A percentile compares a stretch with the other conserved stretches of the same genome.
phyloP scores from a whole-genome alignment of 2,797 vertebrate species.

The Sebastes minor region DNA sequence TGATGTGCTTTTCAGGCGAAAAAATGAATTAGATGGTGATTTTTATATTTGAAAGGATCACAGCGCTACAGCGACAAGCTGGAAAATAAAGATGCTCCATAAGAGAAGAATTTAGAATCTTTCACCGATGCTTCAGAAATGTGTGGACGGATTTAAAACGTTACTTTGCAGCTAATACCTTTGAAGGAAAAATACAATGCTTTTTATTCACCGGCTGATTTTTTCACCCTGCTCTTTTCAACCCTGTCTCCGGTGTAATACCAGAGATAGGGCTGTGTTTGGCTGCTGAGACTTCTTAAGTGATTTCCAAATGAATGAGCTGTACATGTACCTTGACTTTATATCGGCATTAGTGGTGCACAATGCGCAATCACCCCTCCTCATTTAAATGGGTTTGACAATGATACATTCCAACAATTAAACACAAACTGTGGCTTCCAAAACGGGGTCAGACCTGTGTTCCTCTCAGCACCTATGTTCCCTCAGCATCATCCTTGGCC shows the following conservation, averaged over 20 bases:
- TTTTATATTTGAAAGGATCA: background rate
- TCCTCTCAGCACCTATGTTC: background rate
- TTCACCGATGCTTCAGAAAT: slow-evolving; percentile 19
- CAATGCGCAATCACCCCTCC: background rate
- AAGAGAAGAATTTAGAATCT: background rate
- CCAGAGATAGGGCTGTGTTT: slow-evolving; percentile 13
- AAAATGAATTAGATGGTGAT: background rate
- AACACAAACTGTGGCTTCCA: background rate
- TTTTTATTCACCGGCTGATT: slow-evolving; percentile 28
- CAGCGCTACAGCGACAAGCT: background rate
- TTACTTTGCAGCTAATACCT: slow-evolving; percentile 38
- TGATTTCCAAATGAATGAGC: slow-evolving; percentile 18
- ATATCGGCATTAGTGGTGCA: background rate
- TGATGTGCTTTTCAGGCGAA: background rate
- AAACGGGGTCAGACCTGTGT: background rate
- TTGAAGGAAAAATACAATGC: slow-evolving; percentile 26
- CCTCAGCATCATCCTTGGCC: background rate
- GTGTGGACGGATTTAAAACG: slow-evolving; percentile 18
- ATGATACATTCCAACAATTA: slow-evolving; percentile 1
- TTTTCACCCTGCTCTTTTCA: slow-evolving; percentile 23
- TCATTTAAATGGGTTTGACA: slow-evolving; percentile 16
- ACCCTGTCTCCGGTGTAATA: background rate
- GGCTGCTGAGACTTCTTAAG: background rate
- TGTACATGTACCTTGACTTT: background rate
- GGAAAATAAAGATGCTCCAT: background rate